A percentile compares a stretch with the other conserved stretches of the same genome.
These are phyloP conservation scores for Microchirus variegatus DNA, from an alignment of 2,797 vertebrate species.

Conservation along the genomic window DNA sequence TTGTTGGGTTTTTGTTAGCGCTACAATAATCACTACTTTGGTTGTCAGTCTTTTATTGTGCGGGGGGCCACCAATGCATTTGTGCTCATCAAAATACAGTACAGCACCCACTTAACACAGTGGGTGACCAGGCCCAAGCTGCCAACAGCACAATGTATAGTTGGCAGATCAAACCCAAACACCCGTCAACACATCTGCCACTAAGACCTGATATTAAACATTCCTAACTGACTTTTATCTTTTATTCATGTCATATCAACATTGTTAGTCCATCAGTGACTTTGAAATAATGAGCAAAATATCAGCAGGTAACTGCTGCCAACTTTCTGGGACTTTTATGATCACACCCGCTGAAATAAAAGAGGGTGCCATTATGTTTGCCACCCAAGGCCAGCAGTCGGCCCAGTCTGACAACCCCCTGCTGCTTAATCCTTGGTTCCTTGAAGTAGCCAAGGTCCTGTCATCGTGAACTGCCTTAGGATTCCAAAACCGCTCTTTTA, in stretches of 20 bases:
- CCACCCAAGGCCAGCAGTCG: constrained; percentile 54
- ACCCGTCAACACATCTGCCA: constrained; percentile 51
- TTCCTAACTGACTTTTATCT: constrained; percentile 48
- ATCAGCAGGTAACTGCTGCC: constrained; percentile 64
- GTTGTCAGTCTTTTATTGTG: constrained; percentile 46
- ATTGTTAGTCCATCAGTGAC: constrained; percentile 54
- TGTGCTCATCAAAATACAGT: constrained; percentile 65
- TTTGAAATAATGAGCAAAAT: constrained; percentile 71
- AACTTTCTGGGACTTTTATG: constrained; percentile 58
- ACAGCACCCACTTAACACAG: constrained; percentile 55
- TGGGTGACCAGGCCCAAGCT: constrained; percentile 39
- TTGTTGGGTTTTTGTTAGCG: constrained; percentile 15
- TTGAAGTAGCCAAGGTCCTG: constrained; percentile 43
- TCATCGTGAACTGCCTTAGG: constrained; percentile 39
- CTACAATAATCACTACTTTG: constrained; percentile 28
- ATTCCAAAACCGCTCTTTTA: constrained; percentile 49
- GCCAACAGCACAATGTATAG: constrained; percentile 36
- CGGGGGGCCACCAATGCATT: constrained; percentile 26
- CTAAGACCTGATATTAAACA: constrained; percentile 25
- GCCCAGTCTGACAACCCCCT: constrained; percentile 60
- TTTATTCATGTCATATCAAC: constrained; percentile 67
- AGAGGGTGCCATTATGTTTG: constrained; percentile 37
- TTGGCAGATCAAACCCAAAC: constrained; percentile 23
- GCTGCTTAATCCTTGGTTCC: constrained; percentile 43
- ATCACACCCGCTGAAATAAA: constrained; percentile 53